These are phyloP conservation scores for Lepeophtheirus nordmannii DNA, from an alignment of 2,888 invertebrate genomes.

Conservation along the genomic window DNA sequence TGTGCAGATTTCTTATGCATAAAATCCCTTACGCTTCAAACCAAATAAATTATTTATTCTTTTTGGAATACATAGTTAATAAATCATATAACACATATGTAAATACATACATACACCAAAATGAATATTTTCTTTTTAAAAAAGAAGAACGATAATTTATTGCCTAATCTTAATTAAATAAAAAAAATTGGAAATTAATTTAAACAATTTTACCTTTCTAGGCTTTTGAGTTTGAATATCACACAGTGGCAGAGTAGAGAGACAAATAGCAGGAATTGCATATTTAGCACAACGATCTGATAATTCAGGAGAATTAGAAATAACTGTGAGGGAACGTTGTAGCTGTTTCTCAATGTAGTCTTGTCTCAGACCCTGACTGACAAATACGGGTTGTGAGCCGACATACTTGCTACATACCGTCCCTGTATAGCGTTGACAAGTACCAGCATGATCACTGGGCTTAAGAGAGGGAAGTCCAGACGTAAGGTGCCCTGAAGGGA, in stretches of 20 bases:
- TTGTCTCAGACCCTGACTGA: slow-evolving; percentile 20
- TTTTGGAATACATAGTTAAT: no score
- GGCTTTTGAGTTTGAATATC: slow-evolving; percentile 39
- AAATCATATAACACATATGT: no score
- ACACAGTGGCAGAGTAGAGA: slow-evolving; percentile 78
- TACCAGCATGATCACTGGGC: slow-evolving; percentile 25
- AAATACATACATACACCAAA: no score
- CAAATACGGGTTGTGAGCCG: slow-evolving; percentile 14
- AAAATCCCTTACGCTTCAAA: no score
- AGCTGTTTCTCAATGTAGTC: slow-evolving; percentile 24
- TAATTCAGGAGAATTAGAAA: slow-evolving; percentile 21
- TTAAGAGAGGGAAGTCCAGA: slow-evolving; percentile 17
- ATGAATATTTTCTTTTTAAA: no score
- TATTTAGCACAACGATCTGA: slow-evolving; percentile 52
- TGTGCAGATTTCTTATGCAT: no score
- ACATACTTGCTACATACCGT: slow-evolving; percentile 46
- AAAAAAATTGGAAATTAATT: no score
- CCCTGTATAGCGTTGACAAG: slow-evolving; percentile 59
- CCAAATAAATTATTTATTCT: no score
- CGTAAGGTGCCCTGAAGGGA: neutral
- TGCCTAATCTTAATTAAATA: no score
- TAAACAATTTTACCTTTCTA: slow-evolving; percentile 7
- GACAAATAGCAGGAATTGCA: slow-evolving; percentile 77
- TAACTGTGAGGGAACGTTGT: slow-evolving; percentile 18
- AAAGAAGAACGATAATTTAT: no score